Base-by-base conservation (phyloP, 2,113 vertebrate genomes). In the Hippocampus comes region DNA sequence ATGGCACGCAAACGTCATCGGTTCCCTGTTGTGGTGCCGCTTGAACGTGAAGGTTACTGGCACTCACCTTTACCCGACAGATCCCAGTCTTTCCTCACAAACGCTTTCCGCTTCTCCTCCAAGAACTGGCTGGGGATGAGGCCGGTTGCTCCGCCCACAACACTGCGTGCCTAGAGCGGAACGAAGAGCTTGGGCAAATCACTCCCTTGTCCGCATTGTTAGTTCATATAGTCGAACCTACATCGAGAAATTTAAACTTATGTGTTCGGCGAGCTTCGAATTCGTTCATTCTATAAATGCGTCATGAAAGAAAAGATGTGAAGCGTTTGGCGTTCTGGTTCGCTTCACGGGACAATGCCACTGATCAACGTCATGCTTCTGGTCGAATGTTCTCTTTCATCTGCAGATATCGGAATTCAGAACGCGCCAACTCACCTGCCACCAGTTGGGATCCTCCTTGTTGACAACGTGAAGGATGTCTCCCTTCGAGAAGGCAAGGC, bases 81-180 rank as follows among this genome's bases (percentile, higher is more conserved):
- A 77, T 96, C 94, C 94, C 93, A 95, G 88, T 99, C 96, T 91
- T 89, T 95, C 82, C 95, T 95, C 80, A 99, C 97, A 92, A 99
- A 99, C 27, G 97, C 97, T 89, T 99, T 99, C 84, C 97, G 95
- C 89, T 99, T 99, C 91, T 99, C 97, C 90, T 99, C 97, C 76
- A 99, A 89, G 85, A 96, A 97, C 88, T 99, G 97, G 88, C 97
- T 99, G 70, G 97, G 97, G 86, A 99, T 96, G 78, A 99, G 96
- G 48, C 97, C 97, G 67, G 96, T 94, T 42, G 91, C 93, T 87
- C 95, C 95, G 80, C 95, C 96, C 86, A 94, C 93, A 65, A 98
- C 92, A 78, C 95, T 95, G 84, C 93, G 87, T 63, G 97, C 96
- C 97, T 98, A 80, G 6, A 20, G 77, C 76, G 11, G 49, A 59